Evolutionary conservation across 92 coral and sea anemone genomes (phyloP), one percentile per base, ranked within the genome.

Genomic region (Epizoanthus scotinus): DNA sequence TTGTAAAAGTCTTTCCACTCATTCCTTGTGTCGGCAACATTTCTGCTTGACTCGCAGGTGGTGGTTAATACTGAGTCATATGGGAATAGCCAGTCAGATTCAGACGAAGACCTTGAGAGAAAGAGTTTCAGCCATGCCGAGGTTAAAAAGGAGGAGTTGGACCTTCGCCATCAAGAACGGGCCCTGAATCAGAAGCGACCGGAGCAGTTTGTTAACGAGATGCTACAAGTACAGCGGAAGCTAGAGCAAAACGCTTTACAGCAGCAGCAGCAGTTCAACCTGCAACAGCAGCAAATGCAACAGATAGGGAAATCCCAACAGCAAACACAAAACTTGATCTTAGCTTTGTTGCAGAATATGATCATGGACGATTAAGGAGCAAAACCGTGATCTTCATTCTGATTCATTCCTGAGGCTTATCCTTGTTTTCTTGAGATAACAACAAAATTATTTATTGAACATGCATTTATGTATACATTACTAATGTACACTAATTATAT

Each of bases 231-330:
- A 53, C 87, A 83, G 44, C 87, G 64, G 87, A 71, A 83, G 77
- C 50, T 65, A 52, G 66, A 83, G 72, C 86, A 83, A 73, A 77
- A 47, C 40, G 52, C 36, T 57, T 34, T 31, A 21, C 64, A 74
- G 59, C 79, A 56, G 78, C 86, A 83, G 59, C 81, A 74, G 55
- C 83, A 77, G 73, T 64, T 18, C 36, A 58, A 66, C 59, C 18
- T 83, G 82, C 82, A 73, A 62, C 87, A 84, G 68, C 83, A 66
- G 54, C 83, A 84, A 42, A 26, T 67, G 71, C 83, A 77, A 34
- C 56, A 59, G 36, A 58, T 44, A 29, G 57, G 19, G 13, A 58
- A 69, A 29, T 58, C 74, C 56, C 58, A 69, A 69, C 29, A n/a
- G 40, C 85, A 81, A 81, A 60, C 73, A 28, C 85, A 81, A 50